Conservation (phyloP, 2,888 invertebrate species). For the Heteromurus nitidus region DNA sequence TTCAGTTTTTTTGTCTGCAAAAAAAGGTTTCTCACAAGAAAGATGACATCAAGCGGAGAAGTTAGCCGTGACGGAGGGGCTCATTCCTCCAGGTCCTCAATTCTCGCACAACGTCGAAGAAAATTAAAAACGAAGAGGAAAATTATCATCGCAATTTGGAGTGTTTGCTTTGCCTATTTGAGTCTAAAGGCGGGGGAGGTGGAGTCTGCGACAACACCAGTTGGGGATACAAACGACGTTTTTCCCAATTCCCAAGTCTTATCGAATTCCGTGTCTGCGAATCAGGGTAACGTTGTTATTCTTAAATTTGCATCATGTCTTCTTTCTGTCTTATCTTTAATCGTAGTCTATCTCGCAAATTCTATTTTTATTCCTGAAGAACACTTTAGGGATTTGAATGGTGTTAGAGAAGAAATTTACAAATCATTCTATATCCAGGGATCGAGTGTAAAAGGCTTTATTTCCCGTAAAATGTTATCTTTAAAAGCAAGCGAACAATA, state of each 20-base stretch:
- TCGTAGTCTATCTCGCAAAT: too few relatives aligned
- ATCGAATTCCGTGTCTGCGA: slow-evolving; percentile 10
- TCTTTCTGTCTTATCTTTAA: neutral
- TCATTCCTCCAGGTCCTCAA: neutral
- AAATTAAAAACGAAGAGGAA: slow-evolving; percentile 48
- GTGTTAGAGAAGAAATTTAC: slow-evolving; percentile 21
- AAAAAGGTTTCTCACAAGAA: neutral
- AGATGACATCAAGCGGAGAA: neutral
- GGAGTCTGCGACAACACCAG: slow-evolving; percentile 20
- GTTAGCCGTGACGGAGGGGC: neutral
- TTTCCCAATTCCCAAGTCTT: slow-evolving; percentile 22
- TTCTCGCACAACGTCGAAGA: neutral
- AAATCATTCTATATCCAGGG: neutral
- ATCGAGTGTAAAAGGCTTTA: neutral
- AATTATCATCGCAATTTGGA: slow-evolving; percentile 60
- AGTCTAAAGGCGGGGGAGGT: slow-evolving; percentile 39
- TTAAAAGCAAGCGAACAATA: too few relatives aligned
- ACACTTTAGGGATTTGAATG: slow-evolving; percentile 20
- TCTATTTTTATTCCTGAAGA: slow-evolving; percentile 1
- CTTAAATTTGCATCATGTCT: slow-evolving; percentile 28
- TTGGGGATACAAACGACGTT: slow-evolving; percentile 30
- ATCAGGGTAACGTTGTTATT: slow-evolving; percentile 49
- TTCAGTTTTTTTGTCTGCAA: neutral
- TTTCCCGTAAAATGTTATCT: neutral
- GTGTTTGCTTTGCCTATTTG: slow-evolving; percentile 61